Evolutionary conservation across 2,797 vertebrate genomes (phyloP), one percentile per base, ranked within the genome.

Genomic region (Denticeps clupeoides): DNA sequence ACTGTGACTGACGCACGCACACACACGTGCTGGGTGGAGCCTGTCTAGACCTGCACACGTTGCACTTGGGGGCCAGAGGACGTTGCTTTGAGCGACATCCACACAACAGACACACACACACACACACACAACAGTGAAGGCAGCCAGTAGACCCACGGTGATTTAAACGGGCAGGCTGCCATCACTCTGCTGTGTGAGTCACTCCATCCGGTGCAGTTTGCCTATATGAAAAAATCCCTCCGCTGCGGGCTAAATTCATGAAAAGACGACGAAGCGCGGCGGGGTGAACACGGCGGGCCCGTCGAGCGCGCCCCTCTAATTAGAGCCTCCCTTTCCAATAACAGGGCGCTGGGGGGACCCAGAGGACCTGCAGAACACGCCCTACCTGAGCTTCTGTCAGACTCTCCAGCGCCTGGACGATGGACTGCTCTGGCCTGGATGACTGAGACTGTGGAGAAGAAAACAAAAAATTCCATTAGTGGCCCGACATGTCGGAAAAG

Each of bases 371-470:
- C n/a, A n/a, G n/a, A n/a, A 3, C 33, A 45, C 18, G 7, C 15
- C 72, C 80, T 67, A 95, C 93, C 90, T 97, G 89, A 46, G 79
- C 82, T 72, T 97, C 92, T 2, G 92, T 87, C 69, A 97, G 77
- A 74, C 82, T 86, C 67, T 94, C 89, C 72, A 97, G 59, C 3
- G 87, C 86, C 56, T 93, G 90, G 85, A 90, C 89, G 49, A 90
- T 79, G 1, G 83, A 88, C 69, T 83, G 88, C 35, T 91, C 87
- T 1, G 86, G 81, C 62, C 80, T 82, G 23, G 83, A 76, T 1
- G 78, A 73, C 38, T 90, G 87, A 24, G 84, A 84, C 85, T 88
- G 63, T 59, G 69, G 48, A 45, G 47, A 6, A 43, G 11, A 2
- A 41, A 49, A 45, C 18, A 19, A 1, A 23, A 10, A 24, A 35